phyloP scores from a whole-genome alignment of 37 sponge, comb jelly and placozoan genomes.

The Halisarca cf. caerulea region DNA sequence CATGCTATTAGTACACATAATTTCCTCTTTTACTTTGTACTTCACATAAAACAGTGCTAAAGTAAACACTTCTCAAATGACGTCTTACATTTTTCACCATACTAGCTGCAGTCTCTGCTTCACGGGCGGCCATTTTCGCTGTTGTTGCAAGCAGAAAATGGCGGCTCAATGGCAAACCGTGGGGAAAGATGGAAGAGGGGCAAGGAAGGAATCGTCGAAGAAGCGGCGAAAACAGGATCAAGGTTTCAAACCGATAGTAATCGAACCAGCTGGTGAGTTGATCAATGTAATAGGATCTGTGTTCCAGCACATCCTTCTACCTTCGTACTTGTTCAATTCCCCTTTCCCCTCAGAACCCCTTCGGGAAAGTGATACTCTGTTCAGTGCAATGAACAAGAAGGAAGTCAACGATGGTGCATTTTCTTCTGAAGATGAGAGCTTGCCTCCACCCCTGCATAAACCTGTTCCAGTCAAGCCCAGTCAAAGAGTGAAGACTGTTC shows the following conservation, averaged over 20 bases:
- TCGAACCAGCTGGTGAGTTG: not conserved
- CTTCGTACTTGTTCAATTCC: too few relatives aligned
- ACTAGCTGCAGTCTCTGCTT: too few relatives aligned
- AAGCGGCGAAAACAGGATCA: constrained; percentile 1
- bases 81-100: too few relatives aligned
- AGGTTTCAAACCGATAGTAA: not conserved
- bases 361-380: constrained; percentile 7
- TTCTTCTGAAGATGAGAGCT: not conserved
- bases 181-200: not conserved
- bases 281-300: too few relatives aligned
- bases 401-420: not conserved
- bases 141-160: not conserved
- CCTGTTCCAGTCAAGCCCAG: not conserved
- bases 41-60: too few relatives aligned
- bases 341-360: not conserved
- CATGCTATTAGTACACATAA: too few relatives aligned
- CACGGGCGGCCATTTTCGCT: constrained; percentile 1
- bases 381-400: constrained; percentile 22
- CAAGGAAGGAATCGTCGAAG: constrained; percentile 10
- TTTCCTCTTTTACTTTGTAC: too few relatives aligned
- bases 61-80: too few relatives aligned
- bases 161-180: not conserved
- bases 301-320: too few relatives aligned
- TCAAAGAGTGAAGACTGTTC: not conserved
- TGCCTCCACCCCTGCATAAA: not conserved